Conservation (phyloP, 2,797 vertebrate species). For the Cyclopterus lumpus region DNA sequence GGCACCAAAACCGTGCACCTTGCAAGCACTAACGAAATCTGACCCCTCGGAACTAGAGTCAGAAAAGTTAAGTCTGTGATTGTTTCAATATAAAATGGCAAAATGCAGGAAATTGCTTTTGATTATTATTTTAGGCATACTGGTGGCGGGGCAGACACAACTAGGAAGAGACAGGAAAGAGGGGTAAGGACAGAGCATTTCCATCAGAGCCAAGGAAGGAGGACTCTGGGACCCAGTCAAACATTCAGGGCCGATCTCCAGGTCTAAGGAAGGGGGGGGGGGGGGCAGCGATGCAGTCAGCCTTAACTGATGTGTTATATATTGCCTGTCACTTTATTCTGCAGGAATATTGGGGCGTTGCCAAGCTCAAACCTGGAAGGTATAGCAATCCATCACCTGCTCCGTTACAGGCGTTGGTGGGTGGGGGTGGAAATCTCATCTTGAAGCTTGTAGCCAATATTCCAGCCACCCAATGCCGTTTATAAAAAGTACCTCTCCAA, state of each 20-base stretch:
- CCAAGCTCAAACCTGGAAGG: slow-evolving; percentile 83
- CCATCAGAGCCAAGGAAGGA: slow-evolving; percentile 38
- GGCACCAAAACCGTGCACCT: background rate
- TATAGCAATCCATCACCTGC: slow-evolving; percentile 85
- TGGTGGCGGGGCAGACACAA: slow-evolving; percentile 16
- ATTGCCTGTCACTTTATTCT: slow-evolving; percentile 87
- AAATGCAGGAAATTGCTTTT: slow-evolving; percentile 11
- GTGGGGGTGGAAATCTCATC: slow-evolving; percentile 81
- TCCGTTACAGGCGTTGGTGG: slow-evolving; percentile 58
- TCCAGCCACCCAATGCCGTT: slow-evolving; percentile 69
- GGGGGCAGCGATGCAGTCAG: slow-evolving; percentile 74
- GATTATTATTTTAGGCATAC: slow-evolving; percentile 33
- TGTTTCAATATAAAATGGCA: slow-evolving; percentile 47
- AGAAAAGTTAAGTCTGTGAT: slow-evolving; percentile 34
- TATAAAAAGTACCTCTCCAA: slow-evolving; percentile 76
- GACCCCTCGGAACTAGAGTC: slow-evolving; percentile 30
- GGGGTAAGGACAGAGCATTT: slow-evolving; percentile 28
- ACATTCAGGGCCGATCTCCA: slow-evolving; percentile 64
- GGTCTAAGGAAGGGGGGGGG: slow-evolving; percentile 34
- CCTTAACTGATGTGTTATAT: slow-evolving; percentile 86
- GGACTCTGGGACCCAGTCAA: slow-evolving; percentile 50
- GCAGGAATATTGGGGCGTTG: slow-evolving; percentile 86
- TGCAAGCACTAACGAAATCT: slow-evolving; percentile 13
- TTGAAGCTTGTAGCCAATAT: slow-evolving; percentile 81
- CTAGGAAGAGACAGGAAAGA: background rate